phyloP scores from a whole-genome alignment of 2,888 invertebrate genomes.

The Drosophila diplacantha region DNA sequence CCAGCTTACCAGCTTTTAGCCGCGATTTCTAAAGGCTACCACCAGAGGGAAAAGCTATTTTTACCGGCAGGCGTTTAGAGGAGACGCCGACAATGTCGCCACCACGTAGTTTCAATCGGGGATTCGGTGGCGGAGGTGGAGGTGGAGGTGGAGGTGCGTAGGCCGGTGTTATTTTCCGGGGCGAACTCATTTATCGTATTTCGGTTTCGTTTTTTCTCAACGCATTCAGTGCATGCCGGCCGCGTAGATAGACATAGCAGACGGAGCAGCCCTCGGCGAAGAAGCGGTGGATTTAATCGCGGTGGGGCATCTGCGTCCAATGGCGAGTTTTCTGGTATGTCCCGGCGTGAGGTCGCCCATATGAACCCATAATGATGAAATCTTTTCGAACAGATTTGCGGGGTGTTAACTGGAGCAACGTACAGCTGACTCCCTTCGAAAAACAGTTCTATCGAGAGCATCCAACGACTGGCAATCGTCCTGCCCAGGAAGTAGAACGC shows the following conservation, averaged over 20 bases:
- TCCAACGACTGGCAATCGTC: slow-evolving; percentile 81
- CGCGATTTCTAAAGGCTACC: neutral
- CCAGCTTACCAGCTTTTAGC: neutral
- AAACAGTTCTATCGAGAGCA: slow-evolving; percentile 90
- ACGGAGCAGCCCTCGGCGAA: slow-evolving; percentile 42
- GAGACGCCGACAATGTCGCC: slow-evolving; percentile 41
- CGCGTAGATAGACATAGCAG: slow-evolving; percentile 67
- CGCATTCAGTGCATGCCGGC: slow-evolving; percentile 60
- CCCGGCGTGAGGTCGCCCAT: neutral
- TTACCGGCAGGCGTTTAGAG: slow-evolving; percentile 23
- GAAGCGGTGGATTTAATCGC: slow-evolving; percentile 84
- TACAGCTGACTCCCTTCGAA: slow-evolving; percentile 84
- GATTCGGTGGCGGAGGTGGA: slow-evolving; percentile 30
- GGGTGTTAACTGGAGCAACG: slow-evolving; percentile 80
- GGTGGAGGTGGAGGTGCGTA: slow-evolving; percentile 31
- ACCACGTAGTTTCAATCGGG: slow-evolving; percentile 43
- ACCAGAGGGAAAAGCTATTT: slow-evolving; percentile 9
- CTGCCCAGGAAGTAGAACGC: slow-evolving; percentile 83
- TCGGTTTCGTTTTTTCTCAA: neutral
- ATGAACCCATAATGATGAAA: neutral
- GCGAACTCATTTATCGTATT: neutral
- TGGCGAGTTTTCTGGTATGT: slow-evolving; percentile 16
- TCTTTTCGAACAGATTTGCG: slow-evolving; percentile 77
- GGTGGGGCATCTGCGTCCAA: slow-evolving; percentile 79
- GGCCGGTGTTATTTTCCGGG: neutral